Percentiles rank a stretch among this genome's conserved stretches.
phyloP scores from a whole-genome alignment of 2,888 invertebrate species.

The Thera obeliscata region DNA sequence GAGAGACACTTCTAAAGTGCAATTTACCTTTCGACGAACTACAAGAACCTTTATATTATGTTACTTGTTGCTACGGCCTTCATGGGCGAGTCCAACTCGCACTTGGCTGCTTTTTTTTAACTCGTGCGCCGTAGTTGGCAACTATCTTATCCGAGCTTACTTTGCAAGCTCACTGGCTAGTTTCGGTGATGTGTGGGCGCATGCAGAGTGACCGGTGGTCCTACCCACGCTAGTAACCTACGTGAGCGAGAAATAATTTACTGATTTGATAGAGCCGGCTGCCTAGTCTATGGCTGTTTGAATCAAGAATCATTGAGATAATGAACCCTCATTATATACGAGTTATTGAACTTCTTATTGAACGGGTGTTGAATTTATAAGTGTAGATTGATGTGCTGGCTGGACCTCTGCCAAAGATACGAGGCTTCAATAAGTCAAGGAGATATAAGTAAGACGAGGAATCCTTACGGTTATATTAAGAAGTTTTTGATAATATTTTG shows the following conservation, averaged over 20 bases:
- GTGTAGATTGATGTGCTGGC: background rate
- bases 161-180: slow-evolving; percentile 20
- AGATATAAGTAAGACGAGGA: background rate
- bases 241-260: slow-evolving; percentile 29
- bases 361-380: slow-evolving; percentile 10
- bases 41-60: no score
- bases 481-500: no score
- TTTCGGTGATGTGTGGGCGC: slow-evolving; percentile 35
- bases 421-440: background rate
- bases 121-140: background rate
- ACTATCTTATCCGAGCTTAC: background rate
- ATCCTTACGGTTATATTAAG: background rate
- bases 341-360: slow-evolving; percentile 22
- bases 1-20: no score
- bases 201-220: slow-evolving; percentile 33
- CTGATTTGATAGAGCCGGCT: slow-evolving; percentile 27
- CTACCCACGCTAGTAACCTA: slow-evolving; percentile 34
- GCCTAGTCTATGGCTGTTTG: slow-evolving; percentile 11
- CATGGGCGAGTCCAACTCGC: no score
- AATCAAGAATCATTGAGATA: slow-evolving; percentile 24
- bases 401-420: slow-evolving; percentile 5
- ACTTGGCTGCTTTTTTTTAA: no score
- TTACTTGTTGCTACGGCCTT: no score
- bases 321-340: slow-evolving; percentile 22
- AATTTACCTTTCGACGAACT: no score